Evolutionary conservation across 2,113 vertebrate genomes (phyloP).

Genomic region (Rattus rattus): DNA sequence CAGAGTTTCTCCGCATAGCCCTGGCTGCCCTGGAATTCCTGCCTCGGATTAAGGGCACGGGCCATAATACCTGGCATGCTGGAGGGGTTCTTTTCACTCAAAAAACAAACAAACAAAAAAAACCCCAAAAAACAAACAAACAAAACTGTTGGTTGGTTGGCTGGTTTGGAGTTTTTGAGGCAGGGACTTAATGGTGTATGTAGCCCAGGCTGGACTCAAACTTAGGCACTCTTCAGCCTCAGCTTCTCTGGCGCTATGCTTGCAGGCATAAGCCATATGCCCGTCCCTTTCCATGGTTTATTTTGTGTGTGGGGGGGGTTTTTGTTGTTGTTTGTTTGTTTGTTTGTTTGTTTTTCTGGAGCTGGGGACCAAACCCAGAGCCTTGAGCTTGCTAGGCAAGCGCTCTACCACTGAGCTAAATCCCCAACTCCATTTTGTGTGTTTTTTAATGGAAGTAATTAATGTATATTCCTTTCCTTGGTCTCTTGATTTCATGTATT

Average conservation of each 20-base stretch:
- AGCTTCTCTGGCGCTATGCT: no score
- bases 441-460: not conserved
- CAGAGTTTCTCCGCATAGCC: not conserved
- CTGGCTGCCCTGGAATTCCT: not conserved
- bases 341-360: no score
- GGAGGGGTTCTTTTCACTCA: not conserved
- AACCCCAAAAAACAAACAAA: not conserved
- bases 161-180: not conserved
- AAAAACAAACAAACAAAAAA: conserved; percentile 1
- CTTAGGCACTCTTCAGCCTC: not conserved
- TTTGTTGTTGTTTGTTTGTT: no score
- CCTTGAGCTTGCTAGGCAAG: no score
- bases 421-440: not conserved
- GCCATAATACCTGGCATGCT: not conserved
- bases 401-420: no score
- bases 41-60: not conserved
- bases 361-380: no score
- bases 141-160: not conserved
- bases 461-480: conserved; percentile 22
- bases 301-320: not conserved
- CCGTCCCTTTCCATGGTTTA: not conserved
- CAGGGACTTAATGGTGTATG: not conserved
- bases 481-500: conserved; percentile 46
- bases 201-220: not conserved
- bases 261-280: not conserved